Evolutionary conservation across 2,888 invertebrate species (phyloP), one percentile per base, ranked within the genome.

Genomic region (Pedicia rivosa): DNA sequence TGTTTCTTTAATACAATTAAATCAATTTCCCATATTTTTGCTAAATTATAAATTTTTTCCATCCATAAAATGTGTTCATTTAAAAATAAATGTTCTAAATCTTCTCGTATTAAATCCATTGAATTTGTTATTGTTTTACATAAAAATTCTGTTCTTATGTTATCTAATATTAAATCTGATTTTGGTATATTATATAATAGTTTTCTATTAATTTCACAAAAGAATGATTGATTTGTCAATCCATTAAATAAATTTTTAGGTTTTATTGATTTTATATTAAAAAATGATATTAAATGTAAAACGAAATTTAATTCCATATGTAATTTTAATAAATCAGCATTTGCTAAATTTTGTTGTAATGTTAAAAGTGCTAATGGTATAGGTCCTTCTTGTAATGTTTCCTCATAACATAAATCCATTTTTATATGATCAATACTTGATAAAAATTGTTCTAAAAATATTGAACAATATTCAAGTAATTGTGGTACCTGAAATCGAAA

Each of bases 281-380:
- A 84, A 44, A 72, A 70, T 14, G 83, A 73, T 46, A 88, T 74
- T 57, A 87, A 81, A 46, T 80, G 75, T 38, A 91, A 64, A 2
- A 79, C 74, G 43, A 75, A 66, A 2, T 78, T 73, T 37, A 91
- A 64, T 58, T 90, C 84, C 48, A 77, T 75, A 57, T 91, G 88
- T 38, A 88, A 64, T 46, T 77, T 71, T 7, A 92, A 62, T 44
- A 88, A 65, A 46, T 81, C 78, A 43, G 73, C 74, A 57, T 83
- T 80, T 2, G 80, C 75, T 37, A 67, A 66, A 45, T 74, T 74
- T 51, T 84, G 84, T 42, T 77, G 74, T 42, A 86, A 63, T 0
- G 88, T 86, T 30, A 88, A 72, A 30, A 39, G 76, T 34, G 57
- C 50, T 14, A 94, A 63, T 1, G 88, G 77, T 14, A 42, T 72